These are phyloP conservation scores for Drosophila athabasca DNA, from an alignment of 1,140 invertebrate species.

Conservation along the genomic window DNA sequence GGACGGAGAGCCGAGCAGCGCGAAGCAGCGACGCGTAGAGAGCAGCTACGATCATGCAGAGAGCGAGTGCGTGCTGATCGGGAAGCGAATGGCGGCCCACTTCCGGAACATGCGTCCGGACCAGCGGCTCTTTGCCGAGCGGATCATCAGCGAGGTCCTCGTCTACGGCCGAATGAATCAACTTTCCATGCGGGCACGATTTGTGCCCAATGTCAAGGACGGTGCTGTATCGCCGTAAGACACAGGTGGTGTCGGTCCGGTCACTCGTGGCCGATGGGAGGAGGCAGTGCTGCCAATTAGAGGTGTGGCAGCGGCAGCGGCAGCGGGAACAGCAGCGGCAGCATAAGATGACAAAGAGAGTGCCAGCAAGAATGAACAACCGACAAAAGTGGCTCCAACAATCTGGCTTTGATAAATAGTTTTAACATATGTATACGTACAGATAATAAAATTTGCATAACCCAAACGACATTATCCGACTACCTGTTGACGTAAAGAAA, in stretches of 20 bases:
- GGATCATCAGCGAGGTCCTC: slow-evolving; percentile 68
- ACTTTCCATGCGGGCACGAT: slow-evolving; percentile 50
- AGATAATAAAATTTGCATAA: slow-evolving; percentile 4
- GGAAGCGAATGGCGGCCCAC: slow-evolving; percentile 64
- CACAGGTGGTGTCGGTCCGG: too few relatives aligned
- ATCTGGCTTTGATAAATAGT: too few relatives aligned
- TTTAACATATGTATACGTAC: slow-evolving; percentile 3
- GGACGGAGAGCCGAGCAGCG: neutral
- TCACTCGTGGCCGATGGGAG: too few relatives aligned
- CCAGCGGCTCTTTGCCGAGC: slow-evolving; percentile 63
- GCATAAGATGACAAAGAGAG: too few relatives aligned
- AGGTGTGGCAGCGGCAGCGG: too few relatives aligned
- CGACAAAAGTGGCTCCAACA: too few relatives aligned
- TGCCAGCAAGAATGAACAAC: too few relatives aligned
- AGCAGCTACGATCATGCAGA: slow-evolving; percentile 31
- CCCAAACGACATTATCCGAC: neutral
- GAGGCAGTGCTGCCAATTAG: too few relatives aligned
- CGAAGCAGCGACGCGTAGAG: too few relatives aligned
- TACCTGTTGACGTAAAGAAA: neutral
- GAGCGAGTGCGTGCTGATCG: slow-evolving; percentile 62
- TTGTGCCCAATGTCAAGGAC: slow-evolving; percentile 26
- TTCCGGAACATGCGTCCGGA: slow-evolving; percentile 68
- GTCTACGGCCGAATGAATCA: slow-evolving; percentile 68
- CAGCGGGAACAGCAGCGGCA: too few relatives aligned
- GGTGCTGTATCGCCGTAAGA: too few relatives aligned